Evolutionary conservation across 2,797 vertebrate species (phyloP), one percentile per base, ranked within the genome.

Genomic region (Leptoclinus maculatus): DNA sequence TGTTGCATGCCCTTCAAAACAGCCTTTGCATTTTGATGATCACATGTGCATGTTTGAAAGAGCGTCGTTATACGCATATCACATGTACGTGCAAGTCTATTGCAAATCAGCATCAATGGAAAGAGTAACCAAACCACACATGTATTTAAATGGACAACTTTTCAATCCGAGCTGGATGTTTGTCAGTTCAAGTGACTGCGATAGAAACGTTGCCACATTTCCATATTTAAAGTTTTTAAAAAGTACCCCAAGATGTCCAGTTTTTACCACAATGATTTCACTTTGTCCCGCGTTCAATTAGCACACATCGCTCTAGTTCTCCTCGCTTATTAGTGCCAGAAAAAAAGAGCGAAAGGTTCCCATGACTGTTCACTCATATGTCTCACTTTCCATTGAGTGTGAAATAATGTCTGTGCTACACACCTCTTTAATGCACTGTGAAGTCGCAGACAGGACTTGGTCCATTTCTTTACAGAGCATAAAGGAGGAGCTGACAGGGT

Each of bases 401-500:
- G 76, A 85, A 80, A 64, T 67, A 80, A 83, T 81, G 81, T 84
- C 72, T 80, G 36, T 41, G 53, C 53, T 45, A 34, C 72, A 68
- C 71, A 65, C 63, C 78, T 84, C 78, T 73, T 86, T 82, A 80
- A 88, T 76, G 66, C 66, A 41, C 74, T 83, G 72, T 90, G 82
- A 85, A 58, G 82, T 73, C 74, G 32, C 54, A 59, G 65, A 87
- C 56, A 82, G 70, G 71, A 82, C 77, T 34, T 23, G 74, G 66
- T 5, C 53, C 65, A 91, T 91, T 90, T 79, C 81, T 87, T 93
- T 83, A 89, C 71, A 70, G 21, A 3, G 6, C 59, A 88, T 86
- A 90, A 93, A 91, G 71, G 36, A 83, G 47, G 56, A 60, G 38
- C 77, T 89, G 91, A 89, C 88, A 86, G 67, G 83, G 49, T 88